phyloP scores from a whole-genome alignment of 1,140 invertebrate species.

The Drosophila tropicalis region DNA sequence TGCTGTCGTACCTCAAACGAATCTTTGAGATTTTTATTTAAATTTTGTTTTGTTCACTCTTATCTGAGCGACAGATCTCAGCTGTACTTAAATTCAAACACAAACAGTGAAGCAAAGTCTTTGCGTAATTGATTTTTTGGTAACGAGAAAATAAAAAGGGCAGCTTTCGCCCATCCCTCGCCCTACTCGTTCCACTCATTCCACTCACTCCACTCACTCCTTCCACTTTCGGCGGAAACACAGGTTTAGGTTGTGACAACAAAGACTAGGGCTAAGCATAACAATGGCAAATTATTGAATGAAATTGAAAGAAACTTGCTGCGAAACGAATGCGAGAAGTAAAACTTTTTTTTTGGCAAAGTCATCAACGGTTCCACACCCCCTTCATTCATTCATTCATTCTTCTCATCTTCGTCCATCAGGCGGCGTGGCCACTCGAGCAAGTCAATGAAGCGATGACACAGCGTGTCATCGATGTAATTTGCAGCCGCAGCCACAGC shows the following conservation, averaged over 20 bases:
- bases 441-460: constrained; percentile 70
- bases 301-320: constrained; percentile 14
- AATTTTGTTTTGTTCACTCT: constrained; percentile 22
- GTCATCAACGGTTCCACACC: constrained; percentile 12
- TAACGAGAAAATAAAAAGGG: constrained; percentile 28
- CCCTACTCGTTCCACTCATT: too few relatives aligned
- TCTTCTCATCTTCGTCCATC: neutral
- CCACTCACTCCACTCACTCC: neutral
- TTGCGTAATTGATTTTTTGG: constrained; percentile 41
- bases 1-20: neutral
- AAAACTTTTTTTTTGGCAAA: constrained; percentile 35
- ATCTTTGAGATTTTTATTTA: constrained; percentile 24
- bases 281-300: constrained; percentile 45
- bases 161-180: constrained; percentile 7
- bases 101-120: constrained; percentile 7
- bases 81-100: constrained; percentile 15
- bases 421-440: constrained; percentile 29
- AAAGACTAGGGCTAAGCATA: constrained; percentile 17
- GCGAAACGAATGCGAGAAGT: constrained; percentile 19
- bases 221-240: neutral
- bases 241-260: constrained; percentile 16
- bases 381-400: neutral
- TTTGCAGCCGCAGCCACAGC: constrained; percentile 48
- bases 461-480: constrained; percentile 73
- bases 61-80: constrained; percentile 20